Evolutionary conservation across 2,797 vertebrate genomes (phyloP), one percentile per base, ranked within the genome.

Genomic region (Holocentrus rufus): DNA sequence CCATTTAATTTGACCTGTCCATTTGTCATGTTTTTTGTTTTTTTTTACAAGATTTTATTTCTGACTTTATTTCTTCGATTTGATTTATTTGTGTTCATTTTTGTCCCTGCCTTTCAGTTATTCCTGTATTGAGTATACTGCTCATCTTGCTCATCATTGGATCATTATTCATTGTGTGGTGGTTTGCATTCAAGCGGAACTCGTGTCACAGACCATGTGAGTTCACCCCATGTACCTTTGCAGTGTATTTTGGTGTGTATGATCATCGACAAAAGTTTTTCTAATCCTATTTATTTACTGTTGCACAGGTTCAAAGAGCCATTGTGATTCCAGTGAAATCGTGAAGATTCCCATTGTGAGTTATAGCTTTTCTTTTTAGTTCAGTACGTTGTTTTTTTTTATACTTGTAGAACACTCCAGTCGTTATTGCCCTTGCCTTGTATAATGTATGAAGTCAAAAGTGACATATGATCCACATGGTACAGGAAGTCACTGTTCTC

Each of bases 261-360:
- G n/a, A n/a, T n/a, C n/a, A n/a, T n/a, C n/a, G n/a, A 42, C 4
- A 0, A 1, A 18, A 49, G 11, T 69, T 0, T 55, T 69, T 8
- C 11, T 83, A 27, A 84, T 52, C 14, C 5, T n/a, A 1, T 60
- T 34, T 72, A 31, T 68, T 10, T 79, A 25, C 54, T 54, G 75
- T 65, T 11, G n/a, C 68, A 79, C 72, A 93, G 85, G 92, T 85
- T 75, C 74, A 52, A 92, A 74, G 50, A 88, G 81, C 66, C 62
- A 62, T 0, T 87, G 77, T 50, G 83, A 88, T 8, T 65, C 85
- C 62, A 87, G 82, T 44, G 92, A 93, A 57, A 91, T 91, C 0
- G 93, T 95, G 31, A 94, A 93, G 84, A 90, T 94, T 86, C 90
- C 93, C 5, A 92, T 95, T n/a, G 94, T 95, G 82, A 93, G 94